phyloP scores from a whole-genome alignment of 1,140 invertebrate genomes.

The Dolichoris vasculosae region DNA sequence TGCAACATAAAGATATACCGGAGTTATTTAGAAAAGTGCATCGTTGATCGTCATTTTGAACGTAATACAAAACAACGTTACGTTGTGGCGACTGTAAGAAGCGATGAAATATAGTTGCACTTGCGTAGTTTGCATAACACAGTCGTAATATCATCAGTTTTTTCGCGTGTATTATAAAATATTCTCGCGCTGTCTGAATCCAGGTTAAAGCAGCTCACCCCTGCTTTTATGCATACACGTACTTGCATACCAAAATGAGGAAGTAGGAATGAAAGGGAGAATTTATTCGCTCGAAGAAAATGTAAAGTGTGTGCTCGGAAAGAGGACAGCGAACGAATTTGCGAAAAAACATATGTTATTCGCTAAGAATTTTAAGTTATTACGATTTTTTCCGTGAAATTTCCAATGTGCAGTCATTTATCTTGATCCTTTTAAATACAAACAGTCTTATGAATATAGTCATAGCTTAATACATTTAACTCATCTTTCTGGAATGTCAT shows the following conservation, averaged over 20 bases:
- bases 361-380: not conserved
- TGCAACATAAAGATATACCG: not conserved
- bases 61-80: not conserved
- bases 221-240: not conserved
- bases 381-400: not conserved
- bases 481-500: no score
- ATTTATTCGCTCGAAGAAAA: constrained; percentile 1
- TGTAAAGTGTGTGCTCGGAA: not conserved
- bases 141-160: not conserved
- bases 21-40: not conserved
- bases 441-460: no score
- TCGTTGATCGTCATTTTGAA: not conserved
- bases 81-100: not conserved
- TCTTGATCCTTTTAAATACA: not conserved
- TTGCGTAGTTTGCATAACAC: not conserved
- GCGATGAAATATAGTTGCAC: not conserved
- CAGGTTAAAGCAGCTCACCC: constrained; percentile 9
- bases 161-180: not conserved
- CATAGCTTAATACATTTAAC: no score
- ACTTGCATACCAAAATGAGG: not conserved
- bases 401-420: not conserved
- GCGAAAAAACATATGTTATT: not conserved
- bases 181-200: not conserved
- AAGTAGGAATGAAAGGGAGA: not conserved
- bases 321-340: constrained; percentile 1